Evolutionary conservation across 1,140 invertebrate species (phyloP).

Genomic region (Meteorus sp.): DNA sequence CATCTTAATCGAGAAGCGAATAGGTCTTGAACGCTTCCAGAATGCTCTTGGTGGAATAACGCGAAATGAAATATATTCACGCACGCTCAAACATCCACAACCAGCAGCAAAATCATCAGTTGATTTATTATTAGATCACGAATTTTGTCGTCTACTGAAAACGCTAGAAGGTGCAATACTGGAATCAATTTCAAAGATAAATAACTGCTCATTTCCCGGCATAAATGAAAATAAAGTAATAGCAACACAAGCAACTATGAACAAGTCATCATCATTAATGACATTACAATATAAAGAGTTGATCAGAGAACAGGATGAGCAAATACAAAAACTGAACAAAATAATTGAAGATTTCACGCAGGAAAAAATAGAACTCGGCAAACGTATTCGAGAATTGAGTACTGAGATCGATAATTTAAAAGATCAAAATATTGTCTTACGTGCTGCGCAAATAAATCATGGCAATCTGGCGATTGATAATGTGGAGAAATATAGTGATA

Average conservation of each 20-base stretch:
- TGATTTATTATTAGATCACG: slow-evolving; percentile 91
- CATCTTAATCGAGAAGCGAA: slow-evolving; percentile 86
- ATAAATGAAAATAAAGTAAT: slow-evolving; percentile 48
- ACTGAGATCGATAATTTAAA: slow-evolving; percentile 75
- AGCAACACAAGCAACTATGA: slow-evolving; percentile 48
- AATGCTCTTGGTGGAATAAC: background rate
- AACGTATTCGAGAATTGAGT: slow-evolving; percentile 71
- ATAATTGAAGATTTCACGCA: slow-evolving; percentile 59
- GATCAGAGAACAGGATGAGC: slow-evolving; percentile 83
- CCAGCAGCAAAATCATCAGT: slow-evolving; percentile 72
- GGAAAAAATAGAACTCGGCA: slow-evolving; percentile 63
- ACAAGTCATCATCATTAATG: slow-evolving; percentile 66
- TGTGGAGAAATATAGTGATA: slow-evolving; percentile 42
- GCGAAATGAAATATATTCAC: background rate
- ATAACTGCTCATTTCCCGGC: slow-evolving; percentile 34
- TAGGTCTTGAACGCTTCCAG: slow-evolving; percentile 69
- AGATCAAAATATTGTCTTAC: slow-evolving; percentile 86
- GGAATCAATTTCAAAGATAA: slow-evolving; percentile 61
- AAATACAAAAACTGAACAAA: slow-evolving; percentile 68
- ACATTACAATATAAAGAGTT: slow-evolving; percentile 91
- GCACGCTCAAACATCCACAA: slow-evolving; percentile 65
- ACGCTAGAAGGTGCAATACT: slow-evolving; percentile 67
- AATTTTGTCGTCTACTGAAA: slow-evolving; percentile 91
- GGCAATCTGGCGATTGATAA: too few species aligned
- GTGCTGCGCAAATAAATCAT: slow-evolving; percentile 65